Percentiles rank a stretch among this genome's conserved stretches.
Conservation (phyloP, 2,113 vertebrate genomes). For the Etia nguti region DNA sequence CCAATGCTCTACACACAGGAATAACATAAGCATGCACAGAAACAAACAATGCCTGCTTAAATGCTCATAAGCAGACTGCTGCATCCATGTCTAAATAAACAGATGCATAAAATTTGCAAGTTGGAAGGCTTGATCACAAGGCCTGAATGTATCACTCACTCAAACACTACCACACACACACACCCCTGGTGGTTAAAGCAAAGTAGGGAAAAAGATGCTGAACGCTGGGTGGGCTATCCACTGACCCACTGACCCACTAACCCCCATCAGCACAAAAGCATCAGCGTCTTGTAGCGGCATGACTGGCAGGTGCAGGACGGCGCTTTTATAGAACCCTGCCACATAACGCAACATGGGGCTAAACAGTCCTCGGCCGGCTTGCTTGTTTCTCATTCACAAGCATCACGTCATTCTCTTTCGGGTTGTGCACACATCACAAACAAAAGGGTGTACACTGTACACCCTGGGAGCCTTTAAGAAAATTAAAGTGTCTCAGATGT, state of each 20-base stretch:
- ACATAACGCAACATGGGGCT: constrained; percentile 31
- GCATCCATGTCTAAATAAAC: constrained; percentile 3
- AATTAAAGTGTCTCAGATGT: background rate
- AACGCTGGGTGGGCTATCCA: constrained; percentile 2
- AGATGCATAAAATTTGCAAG: background rate
- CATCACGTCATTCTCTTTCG: constrained; percentile 2
- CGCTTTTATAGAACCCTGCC: constrained; percentile 42
- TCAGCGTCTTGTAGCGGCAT: constrained; percentile 15
- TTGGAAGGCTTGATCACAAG: background rate
- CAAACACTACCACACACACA: background rate
- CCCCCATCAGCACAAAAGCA: constrained; percentile 25
- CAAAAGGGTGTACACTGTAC: background rate
- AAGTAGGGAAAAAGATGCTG: background rate
- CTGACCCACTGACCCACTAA: constrained; percentile 39
- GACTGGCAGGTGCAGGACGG: constrained; percentile 35
- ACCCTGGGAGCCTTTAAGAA: background rate
- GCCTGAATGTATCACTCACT: background rate
- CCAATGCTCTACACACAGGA: constrained; percentile 25
- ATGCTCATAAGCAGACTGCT: background rate
- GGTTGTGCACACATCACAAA: background rate
- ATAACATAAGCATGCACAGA: constrained; percentile 19
- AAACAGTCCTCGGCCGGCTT: constrained; percentile 30
- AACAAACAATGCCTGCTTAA: constrained; percentile 18
- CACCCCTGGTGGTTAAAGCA: background rate
- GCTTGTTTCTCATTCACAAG: background rate